phyloP scores from a whole-genome alignment of 2,888 invertebrate genomes.

The Andrena marginata region DNA sequence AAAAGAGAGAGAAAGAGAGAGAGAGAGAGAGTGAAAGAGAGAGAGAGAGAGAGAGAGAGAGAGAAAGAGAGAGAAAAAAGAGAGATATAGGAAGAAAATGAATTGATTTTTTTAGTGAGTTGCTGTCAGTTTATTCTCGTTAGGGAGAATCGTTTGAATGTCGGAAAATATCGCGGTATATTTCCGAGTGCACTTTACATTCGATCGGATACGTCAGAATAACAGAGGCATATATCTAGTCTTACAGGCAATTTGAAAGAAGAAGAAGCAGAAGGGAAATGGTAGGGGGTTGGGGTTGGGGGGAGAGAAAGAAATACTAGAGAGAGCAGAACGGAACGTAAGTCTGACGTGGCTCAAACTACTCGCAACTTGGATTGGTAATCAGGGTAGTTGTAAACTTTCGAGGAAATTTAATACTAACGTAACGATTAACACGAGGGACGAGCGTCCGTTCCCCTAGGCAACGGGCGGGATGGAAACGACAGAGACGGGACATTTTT shows the following conservation, averaged over 20 bases:
- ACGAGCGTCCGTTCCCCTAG: conserved; percentile 3
- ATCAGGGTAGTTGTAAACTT: conserved; percentile 60
- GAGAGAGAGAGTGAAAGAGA: background rate
- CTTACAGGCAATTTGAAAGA: conserved; percentile 29
- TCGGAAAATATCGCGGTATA: conserved; percentile 23
- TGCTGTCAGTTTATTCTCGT: conserved; percentile 33
- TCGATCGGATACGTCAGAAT: conserved; percentile 57
- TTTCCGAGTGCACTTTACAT: conserved; percentile 29
- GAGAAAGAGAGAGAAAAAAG: background rate
- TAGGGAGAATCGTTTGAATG: conserved; percentile 36
- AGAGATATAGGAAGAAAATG: background rate
- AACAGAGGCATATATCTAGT: conserved; percentile 58
- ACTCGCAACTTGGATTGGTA: conserved; percentile 52
- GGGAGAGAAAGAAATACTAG: background rate
- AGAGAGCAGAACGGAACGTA: conserved; percentile 21
- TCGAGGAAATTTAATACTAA: conserved; percentile 35
- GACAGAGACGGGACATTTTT: conserved; percentile 19
- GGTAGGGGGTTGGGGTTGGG: too few species aligned
- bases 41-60: too few species aligned
- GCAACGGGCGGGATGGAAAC: background rate
- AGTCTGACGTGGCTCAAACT: conserved; percentile 54
- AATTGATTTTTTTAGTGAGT: conserved; percentile 6
- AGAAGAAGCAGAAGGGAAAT: background rate
- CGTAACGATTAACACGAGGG: conserved; percentile 19
- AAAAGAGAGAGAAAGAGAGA: background rate